phyloP scores from a whole-genome alignment of 1,140 invertebrate genomes.

The Panulirus ornatus region DNA sequence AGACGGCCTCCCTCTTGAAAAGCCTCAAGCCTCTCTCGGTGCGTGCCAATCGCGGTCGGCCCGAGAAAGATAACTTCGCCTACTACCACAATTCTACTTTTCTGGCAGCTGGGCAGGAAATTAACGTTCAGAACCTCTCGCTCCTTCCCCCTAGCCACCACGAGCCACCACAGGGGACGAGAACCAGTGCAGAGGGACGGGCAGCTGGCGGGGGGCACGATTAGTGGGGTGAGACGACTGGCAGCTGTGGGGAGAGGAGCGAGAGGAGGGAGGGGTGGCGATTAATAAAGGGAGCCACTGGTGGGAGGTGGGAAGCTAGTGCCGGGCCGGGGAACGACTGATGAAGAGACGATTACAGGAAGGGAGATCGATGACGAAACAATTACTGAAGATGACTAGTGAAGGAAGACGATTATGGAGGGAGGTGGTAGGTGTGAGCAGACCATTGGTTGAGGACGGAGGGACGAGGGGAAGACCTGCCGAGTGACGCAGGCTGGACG shows the following conservation, averaged over 20 bases:
- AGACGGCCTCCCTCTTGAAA: not conserved
- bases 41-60: not conserved
- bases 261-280: not conserved
- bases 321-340: not conserved
- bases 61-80: not conserved
- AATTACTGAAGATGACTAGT: not conserved
- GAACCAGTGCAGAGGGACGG: too few species aligned
- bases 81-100: not conserved
- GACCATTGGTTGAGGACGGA: not conserved
- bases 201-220: too few species aligned
- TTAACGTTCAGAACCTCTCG: constrained; percentile 30
- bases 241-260: not conserved
- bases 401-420: not conserved
- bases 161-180: too few species aligned
- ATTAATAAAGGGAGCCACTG: not conserved
- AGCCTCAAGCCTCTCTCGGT: not conserved
- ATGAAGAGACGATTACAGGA: not conserved
- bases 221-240: not conserved
- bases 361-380: not conserved
- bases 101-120: constrained; percentile 37
- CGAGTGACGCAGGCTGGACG: not conserved
- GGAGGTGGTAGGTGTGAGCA: not conserved
- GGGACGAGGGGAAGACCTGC: not conserved
- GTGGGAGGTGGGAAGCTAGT: not conserved
- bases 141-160: not conserved